Evolutionary conservation across 2,113 vertebrate genomes (phyloP).

Genomic region (Grammomys surdaster): DNA sequence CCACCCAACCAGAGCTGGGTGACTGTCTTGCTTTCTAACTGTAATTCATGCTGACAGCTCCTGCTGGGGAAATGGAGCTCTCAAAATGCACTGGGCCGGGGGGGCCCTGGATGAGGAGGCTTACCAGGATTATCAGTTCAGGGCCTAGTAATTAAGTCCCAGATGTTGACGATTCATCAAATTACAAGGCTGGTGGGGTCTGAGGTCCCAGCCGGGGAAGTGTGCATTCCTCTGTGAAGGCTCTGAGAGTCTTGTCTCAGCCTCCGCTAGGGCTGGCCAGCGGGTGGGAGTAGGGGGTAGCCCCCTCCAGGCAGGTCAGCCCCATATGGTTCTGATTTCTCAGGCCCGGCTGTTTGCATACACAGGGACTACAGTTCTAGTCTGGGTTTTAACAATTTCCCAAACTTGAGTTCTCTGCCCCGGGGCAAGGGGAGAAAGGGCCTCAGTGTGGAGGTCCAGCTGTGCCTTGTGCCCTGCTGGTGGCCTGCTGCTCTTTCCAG

Average conservation of each 20-base stretch:
- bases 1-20: background rate
- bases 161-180: constrained; percentile 78
- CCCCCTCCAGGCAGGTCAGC: background rate
- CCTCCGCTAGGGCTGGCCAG: background rate
- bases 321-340: constrained; percentile 72
- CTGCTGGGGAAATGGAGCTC: background rate
- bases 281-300: background rate
- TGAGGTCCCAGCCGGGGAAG: constrained; percentile 44
- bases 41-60: constrained; percentile 48
- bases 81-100: background rate
- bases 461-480: background rate
- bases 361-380: constrained; percentile 9
- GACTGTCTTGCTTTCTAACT: constrained; percentile 5
- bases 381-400: background rate
- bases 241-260: background rate
- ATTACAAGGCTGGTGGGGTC: constrained; percentile 64
- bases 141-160: constrained; percentile 60
- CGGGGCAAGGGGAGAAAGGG: background rate
- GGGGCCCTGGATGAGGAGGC: background rate
- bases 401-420: background rate
- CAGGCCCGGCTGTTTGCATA: constrained; percentile 56
- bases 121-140: constrained; percentile 65
- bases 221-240: constrained; percentile 27
- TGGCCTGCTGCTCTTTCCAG: rapidly evolving
- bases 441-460: background rate